Evolutionary conservation across 37 sponge, comb jelly and placozoan genomes (phyloP).

Genomic region (Lycopodina hypogea): DNA sequence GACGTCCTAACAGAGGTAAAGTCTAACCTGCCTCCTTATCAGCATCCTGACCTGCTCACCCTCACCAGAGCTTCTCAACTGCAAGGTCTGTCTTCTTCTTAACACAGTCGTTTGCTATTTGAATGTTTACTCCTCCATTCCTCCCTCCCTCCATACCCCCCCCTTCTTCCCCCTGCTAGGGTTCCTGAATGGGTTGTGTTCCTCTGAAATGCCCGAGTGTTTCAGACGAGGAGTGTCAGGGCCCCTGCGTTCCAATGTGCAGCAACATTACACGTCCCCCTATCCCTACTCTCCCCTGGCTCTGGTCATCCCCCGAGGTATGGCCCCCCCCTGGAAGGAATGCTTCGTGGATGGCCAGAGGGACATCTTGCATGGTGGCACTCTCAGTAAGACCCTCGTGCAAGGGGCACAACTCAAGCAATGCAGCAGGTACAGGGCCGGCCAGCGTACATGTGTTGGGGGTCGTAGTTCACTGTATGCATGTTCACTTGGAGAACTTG

Average conservation of each 20-base stretch:
- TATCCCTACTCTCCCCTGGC: slow-evolving; percentile 73
- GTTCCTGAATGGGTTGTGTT: slow-evolving; percentile 47
- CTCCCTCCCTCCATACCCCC: too few species aligned
- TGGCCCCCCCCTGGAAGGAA: slow-evolving; percentile 69
- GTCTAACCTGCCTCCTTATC: slow-evolving; percentile 36
- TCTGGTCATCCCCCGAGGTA: slow-evolving; percentile 55
- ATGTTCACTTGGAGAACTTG: too few species aligned
- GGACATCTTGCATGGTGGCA: slow-evolving; percentile 53
- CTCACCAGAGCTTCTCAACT: slow-evolving; percentile 54
- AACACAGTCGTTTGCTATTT: not conserved
- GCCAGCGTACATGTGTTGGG: not conserved
- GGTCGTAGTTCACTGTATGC: too few species aligned
- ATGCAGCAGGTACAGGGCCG: slow-evolving; percentile 52
- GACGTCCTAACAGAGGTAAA: slow-evolving; percentile 36
- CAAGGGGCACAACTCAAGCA: slow-evolving; percentile 54
- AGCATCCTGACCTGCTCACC: slow-evolving; percentile 38
- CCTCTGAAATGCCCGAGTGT: slow-evolving; percentile 40
- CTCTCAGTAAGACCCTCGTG: slow-evolving; percentile 40
- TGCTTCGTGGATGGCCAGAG: slow-evolving; percentile 58
- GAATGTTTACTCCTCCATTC: not conserved
- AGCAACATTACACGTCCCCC: slow-evolving; percentile 28
- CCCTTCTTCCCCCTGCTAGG: slow-evolving; percentile 20
- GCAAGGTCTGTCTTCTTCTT: slow-evolving; percentile 34
- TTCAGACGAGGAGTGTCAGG: slow-evolving; percentile 24
- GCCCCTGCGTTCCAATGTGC: slow-evolving; percentile 48